These are phyloP conservation scores for Tipula vernalis DNA, from an alignment of 2,888 invertebrate species.

Conservation along the genomic window DNA sequence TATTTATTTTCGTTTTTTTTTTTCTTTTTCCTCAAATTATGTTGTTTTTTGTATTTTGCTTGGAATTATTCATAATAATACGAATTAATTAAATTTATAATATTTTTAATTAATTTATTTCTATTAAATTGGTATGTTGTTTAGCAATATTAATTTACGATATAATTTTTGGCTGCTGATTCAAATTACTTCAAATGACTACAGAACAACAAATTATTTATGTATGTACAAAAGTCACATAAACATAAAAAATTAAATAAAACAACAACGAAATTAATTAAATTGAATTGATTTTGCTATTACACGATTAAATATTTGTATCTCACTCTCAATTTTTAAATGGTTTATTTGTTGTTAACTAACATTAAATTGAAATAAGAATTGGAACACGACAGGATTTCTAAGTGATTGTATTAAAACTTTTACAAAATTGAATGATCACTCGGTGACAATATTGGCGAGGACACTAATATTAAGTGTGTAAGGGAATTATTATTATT, in stretches of 20 bases:
- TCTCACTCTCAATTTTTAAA: not conserved
- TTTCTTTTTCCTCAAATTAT: not conserved
- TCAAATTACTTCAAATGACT: not conserved
- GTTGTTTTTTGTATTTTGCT: not conserved
- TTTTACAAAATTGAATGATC: not conserved
- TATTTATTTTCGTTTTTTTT: not conserved
- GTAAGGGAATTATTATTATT: not conserved
- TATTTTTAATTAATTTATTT: not conserved
- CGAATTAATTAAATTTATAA: not conserved
- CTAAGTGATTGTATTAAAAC: not conserved
- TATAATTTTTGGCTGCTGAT: not conserved
- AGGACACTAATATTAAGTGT: not conserved
- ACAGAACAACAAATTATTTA: not conserved
- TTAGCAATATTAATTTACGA: not conserved
- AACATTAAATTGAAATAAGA: not conserved
- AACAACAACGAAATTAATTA: not conserved
- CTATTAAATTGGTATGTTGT: not conserved
- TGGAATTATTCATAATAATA: not conserved
- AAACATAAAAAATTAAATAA: not conserved
- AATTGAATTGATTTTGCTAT: not conserved
- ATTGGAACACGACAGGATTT: not conserved
- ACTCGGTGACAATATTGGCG: not conserved
- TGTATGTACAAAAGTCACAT: not conserved
- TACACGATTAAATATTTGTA: not conserved
- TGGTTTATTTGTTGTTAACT: not conserved